phyloP scores from a whole-genome alignment of 2,888 invertebrate genomes.

The Linyphia triangularis region DNA sequence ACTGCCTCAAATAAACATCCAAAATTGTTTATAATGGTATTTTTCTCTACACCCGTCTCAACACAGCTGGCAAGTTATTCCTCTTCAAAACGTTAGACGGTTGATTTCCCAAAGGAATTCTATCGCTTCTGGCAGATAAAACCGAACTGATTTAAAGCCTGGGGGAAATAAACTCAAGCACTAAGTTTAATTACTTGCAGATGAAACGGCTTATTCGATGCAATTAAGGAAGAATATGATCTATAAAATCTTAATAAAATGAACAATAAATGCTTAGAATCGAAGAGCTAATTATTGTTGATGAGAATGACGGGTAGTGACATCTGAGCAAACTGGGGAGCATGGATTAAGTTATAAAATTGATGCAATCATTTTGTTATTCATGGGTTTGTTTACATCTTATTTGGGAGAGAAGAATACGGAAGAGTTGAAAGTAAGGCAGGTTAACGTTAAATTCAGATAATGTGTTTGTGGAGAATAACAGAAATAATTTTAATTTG shows the following conservation, averaged over 20 bases:
- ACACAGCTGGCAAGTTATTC: too few relatives aligned
- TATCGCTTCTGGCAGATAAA: background rate
- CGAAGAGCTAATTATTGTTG: background rate
- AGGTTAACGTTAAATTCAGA: too few relatives aligned
- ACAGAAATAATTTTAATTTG: too few relatives aligned
- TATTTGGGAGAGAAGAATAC: too few relatives aligned
- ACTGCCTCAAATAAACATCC: too few relatives aligned
- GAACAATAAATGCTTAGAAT: background rate
- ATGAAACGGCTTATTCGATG: background rate
- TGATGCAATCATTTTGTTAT: too few relatives aligned
- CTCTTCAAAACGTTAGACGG: background rate
- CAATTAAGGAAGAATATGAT: background rate
- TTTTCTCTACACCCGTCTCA: too few relatives aligned
- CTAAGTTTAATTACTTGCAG: background rate
- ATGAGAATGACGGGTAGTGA: background rate
- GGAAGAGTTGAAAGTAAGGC: too few relatives aligned
- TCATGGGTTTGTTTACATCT: too few relatives aligned
- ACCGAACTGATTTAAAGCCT: background rate
- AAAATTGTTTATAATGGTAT: too few relatives aligned
- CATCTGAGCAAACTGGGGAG: background rate
- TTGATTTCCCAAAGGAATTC: background rate
- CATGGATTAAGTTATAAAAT: background rate
- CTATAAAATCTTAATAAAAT: background rate
- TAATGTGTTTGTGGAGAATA: too few relatives aligned
- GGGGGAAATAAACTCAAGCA: background rate